A percentile compares a stretch with the other conserved stretches of the same genome.
Evolutionary conservation across 2,888 invertebrate genomes (phyloP).

Genomic region (Patella ulyssiponensis): DNA sequence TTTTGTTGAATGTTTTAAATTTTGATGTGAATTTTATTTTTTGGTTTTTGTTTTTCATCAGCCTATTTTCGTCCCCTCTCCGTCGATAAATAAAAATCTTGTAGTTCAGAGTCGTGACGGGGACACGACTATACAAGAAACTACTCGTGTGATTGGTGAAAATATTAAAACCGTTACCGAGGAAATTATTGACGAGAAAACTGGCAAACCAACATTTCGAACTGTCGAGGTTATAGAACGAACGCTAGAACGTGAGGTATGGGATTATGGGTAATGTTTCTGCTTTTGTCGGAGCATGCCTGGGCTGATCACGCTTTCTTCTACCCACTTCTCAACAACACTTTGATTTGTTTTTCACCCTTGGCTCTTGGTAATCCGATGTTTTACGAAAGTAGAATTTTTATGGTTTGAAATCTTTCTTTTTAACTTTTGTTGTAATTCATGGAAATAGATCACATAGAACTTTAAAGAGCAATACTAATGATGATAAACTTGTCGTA

Average conservation of each 20-base stretch:
- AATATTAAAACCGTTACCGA: slow-evolving; percentile 55
- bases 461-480: too few relatives aligned
- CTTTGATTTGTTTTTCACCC: not conserved
- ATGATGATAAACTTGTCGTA: too few relatives aligned
- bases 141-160: slow-evolving; percentile 53
- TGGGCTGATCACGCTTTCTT: slow-evolving; percentile 14
- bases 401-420: too few relatives aligned
- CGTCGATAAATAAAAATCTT: slow-evolving; percentile 38
- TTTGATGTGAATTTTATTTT: slow-evolving; percentile 13
- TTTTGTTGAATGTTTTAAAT: not conserved
- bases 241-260: slow-evolving; percentile 63
- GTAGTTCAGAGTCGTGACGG: slow-evolving; percentile 47
- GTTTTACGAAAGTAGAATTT: not conserved
- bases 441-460: too few relatives aligned
- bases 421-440: too few relatives aligned
- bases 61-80: slow-evolving; percentile 31
- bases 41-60: slow-evolving; percentile 32
- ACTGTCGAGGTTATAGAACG: slow-evolving; percentile 57
- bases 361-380: slow-evolving; percentile 1
- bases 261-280: too few relatives aligned
- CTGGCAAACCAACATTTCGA: slow-evolving; percentile 55
- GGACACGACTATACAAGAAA: slow-evolving; percentile 49
- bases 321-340: not conserved
- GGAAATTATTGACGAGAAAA: slow-evolving; percentile 53
- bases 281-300: too few relatives aligned